Conservation (phyloP, 2,888 invertebrate species). For the Atrina japonica region DNA sequence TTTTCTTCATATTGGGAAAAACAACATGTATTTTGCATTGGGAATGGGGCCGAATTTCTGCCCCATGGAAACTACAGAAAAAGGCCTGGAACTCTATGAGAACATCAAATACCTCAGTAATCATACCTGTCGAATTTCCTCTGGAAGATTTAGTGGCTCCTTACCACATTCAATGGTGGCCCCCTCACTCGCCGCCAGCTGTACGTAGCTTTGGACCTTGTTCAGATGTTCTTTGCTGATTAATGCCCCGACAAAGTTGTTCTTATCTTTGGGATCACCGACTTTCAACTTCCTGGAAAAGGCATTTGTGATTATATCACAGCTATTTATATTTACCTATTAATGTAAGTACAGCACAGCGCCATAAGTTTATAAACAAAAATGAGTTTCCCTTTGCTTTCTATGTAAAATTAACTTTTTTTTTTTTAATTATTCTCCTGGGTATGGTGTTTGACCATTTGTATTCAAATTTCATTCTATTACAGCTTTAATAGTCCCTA, state of each 20-base stretch:
- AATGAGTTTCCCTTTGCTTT: no score
- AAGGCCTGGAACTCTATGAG: no score
- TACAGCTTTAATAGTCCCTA: no score
- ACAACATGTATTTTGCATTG: no score
- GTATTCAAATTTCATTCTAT: no score
- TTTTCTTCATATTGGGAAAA: not conserved
- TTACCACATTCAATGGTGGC: constrained; percentile 79
- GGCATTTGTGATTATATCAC: no score
- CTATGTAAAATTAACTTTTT: no score
- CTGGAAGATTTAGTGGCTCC: constrained; percentile 72
- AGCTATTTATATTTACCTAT: no score
- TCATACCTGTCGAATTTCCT: constrained; percentile 75
- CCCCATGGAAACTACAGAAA: no score
- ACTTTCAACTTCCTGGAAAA: constrained; percentile 78
- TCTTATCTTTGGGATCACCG: constrained; percentile 79
- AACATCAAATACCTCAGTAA: not conserved
- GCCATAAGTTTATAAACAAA: no score
- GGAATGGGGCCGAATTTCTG: no score
- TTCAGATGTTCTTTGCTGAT: constrained; percentile 81
- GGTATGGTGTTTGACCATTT: not conserved
- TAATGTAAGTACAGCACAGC: no score
- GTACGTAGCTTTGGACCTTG: constrained; percentile 81
- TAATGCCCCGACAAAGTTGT: constrained; percentile 81
- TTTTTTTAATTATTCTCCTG: not conserved
- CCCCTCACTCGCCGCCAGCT: constrained; percentile 80